Base-by-base conservation (phyloP, 2,113 vertebrate species). In the Pygoscelis adeliae region DNA sequence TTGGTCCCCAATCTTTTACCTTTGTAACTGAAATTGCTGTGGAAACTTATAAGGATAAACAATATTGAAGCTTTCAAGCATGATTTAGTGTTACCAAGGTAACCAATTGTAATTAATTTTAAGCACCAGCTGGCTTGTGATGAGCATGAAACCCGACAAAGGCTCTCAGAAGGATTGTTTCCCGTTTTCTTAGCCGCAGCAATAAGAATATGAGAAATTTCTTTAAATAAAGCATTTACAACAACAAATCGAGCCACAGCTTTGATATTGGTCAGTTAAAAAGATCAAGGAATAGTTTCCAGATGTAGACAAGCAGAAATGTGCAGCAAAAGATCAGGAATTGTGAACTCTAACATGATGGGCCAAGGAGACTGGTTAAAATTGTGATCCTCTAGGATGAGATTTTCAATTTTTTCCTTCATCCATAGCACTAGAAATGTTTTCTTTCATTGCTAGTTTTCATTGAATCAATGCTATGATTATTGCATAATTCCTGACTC, bases 51-150 rank as follows among this genome's bases (percentile, higher is more conserved):
- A 89, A 81, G 65, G 69, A 83, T 86, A 97, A 98, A 97, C 62
- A 89, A 83, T 91, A 83, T 52, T 79, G 85, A 96, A 97, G 95
- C 83, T 94, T 95, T 70, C 81, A 97, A 67, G 95, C 86, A 88
- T 92, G 91, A 87, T 95, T 96, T 97, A 90, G 34, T 81, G 97
- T 96, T 98, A 83, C 97, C 94, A 94, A 61, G 97, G 97, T 92
- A 98, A 98, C 97, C 32, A 80, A 53, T 87, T 93, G 94, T 95
- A 97, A 98, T 98, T 98, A 98, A 98, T 96, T 97, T 97, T 97
- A 94, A 98, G 95, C 87, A 67, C 85, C 97, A 97, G 91, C 96
- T 98, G 96, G 81, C 82, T 96, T 96, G 50, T 95, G 94, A 97
- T 79, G 91, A 96, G 69, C 94, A 95, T 93, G 90, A 91, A 97